Evolutionary conservation across 2,113 vertebrate genomes (phyloP).

Genomic region (Lagopus leucura): DNA sequence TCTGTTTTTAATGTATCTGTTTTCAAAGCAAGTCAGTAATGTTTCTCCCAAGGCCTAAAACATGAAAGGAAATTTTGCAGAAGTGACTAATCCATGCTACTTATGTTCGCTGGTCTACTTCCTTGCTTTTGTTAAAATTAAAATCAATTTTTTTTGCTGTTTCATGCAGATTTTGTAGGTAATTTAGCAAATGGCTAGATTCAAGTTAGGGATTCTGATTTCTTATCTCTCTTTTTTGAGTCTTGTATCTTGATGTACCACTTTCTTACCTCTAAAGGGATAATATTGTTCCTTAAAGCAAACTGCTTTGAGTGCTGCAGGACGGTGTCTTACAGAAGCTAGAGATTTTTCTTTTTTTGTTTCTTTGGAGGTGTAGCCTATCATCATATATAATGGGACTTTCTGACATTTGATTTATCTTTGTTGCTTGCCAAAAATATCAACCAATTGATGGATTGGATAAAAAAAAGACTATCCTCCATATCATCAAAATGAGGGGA

Average conservation of each 20-base stretch:
- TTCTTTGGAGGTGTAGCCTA: not conserved
- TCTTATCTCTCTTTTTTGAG: not conserved
- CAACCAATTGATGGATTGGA: not conserved
- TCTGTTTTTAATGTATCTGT: not conserved
- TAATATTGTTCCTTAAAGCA: not conserved
- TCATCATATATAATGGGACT: not conserved
- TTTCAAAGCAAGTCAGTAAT: not conserved
- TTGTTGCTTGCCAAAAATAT: not conserved
- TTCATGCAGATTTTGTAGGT: not conserved
- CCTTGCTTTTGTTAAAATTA: not conserved
- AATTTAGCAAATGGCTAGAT: not conserved
- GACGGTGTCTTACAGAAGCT: not conserved
- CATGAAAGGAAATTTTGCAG: not conserved
- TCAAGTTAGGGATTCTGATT: not conserved
- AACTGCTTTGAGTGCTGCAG: not conserved
- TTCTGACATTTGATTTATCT: not conserved
- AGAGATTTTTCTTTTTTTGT: not conserved
- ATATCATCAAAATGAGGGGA: not conserved
- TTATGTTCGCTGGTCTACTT: not conserved
- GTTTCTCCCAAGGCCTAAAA: not conserved
- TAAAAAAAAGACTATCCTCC: accelerated
- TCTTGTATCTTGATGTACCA: not conserved
- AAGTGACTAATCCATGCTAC: not conserved
- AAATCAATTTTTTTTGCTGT: not conserved
- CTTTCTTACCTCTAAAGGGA: not conserved